phyloP scores from a whole-genome alignment of 2,113 vertebrate genomes.

The Halcyon senegalensis region DNA sequence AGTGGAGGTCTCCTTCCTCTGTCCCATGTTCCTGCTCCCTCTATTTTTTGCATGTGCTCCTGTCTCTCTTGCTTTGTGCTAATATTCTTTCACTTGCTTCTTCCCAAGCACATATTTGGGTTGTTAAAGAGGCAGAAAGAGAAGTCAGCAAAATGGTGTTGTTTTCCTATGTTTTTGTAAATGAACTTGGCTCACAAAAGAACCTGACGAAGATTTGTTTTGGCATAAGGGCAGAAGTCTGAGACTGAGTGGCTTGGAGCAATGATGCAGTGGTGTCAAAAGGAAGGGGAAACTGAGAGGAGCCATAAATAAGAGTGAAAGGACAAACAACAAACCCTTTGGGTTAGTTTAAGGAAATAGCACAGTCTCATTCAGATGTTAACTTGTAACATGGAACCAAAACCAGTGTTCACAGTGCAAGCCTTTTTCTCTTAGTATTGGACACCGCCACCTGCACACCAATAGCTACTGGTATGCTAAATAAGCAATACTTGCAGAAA shows the following conservation, averaged over 20 bases:
- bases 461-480: background rate
- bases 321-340: background rate
- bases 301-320: background rate
- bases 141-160: background rate
- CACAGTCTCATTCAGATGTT: background rate
- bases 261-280: background rate
- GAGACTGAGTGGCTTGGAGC: background rate
- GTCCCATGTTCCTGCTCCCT: background rate
- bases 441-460: background rate
- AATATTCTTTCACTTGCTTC: background rate
- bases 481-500: background rate
- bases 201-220: background rate
- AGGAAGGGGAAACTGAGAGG: background rate
- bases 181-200: background rate
- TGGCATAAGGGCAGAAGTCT: background rate
- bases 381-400: background rate
- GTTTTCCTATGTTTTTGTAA: background rate
- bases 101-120: background rate
- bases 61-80: background rate
- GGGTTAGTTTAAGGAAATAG: background rate
- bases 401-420: background rate
- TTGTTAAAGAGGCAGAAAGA: background rate
- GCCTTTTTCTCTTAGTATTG: background rate
- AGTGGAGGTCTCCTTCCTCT: background rate
- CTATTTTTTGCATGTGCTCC: background rate